A percentile compares a stretch with the other conserved stretches of the same genome.
Conservation (phyloP, 2,797 vertebrate species). For the Anguilla megastoma region DNA sequence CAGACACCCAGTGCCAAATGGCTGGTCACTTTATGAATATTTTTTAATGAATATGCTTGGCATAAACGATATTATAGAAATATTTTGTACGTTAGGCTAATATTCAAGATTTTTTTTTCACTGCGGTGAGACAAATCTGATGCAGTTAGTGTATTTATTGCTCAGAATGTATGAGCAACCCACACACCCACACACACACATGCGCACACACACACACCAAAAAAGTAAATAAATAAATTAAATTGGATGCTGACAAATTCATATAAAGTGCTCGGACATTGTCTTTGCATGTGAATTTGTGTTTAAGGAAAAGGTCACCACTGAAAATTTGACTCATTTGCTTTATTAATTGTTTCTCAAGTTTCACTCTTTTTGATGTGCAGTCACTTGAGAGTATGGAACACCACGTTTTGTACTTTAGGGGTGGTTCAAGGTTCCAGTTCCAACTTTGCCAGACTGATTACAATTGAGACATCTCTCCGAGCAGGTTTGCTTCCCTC, state of each 20-base stretch:
- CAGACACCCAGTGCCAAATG: neutral
- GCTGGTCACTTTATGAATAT: neutral
- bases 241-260: neutral
- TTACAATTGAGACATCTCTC: neutral
- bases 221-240: neutral
- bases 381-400: neutral
- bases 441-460: neutral
- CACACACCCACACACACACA: too few relatives aligned
- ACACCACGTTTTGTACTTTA: neutral
- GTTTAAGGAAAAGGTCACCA: neutral
- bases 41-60: neutral
- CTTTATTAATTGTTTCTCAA: neutral
- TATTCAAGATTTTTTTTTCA: neutral
- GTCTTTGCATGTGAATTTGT: neutral
- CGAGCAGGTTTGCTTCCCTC: neutral
- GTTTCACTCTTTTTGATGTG: neutral
- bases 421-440: neutral
- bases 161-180: too few relatives aligned
- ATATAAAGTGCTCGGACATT: neutral
- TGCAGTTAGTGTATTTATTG: neutral
- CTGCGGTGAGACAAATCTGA: too few relatives aligned
- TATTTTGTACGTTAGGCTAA: neutral
- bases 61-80: neutral
- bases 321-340: neutral
- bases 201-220: neutral